Base-by-base conservation (phyloP, 2,888 invertebrate genomes). In the Liopterus haemorrhoidalis region DNA sequence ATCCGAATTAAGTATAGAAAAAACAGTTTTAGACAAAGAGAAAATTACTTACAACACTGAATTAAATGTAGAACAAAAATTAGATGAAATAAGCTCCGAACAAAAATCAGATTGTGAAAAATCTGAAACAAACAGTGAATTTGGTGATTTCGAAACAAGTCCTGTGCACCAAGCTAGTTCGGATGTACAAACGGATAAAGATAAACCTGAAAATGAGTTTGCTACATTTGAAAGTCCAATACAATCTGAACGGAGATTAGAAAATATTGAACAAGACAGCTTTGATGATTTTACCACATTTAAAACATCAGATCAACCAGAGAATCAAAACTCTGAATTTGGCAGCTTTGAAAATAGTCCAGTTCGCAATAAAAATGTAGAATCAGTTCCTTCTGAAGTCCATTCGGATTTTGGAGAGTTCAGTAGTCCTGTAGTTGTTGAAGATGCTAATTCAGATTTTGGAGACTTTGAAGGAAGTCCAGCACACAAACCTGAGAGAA, bases 141-240 rank as follows among this genome's bases (percentile, higher is more conserved):
- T 18, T 45, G 19, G 2, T 2, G 24, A 14, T 8, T 20, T 30
- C 6, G 16, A 25, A 36, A 19, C 16, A 11, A 21, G 20, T 21
- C 35, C 20, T n/a, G n/a, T n/a, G 35, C 12, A 19, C 25, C 20
- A 19, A 31, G 20, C 5, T 16, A 15, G 14, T 25, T 27, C 19
- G n/a, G 36, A 41, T 9, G 16, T 32, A n/a, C 19, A 12, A 12
- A 41, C 35, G 28, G 38, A 27, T 36, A 21, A n/a, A 19, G 48
- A 48, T 14, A 41, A 44, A 27, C 48, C 48, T 24, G 44, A 39
- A 2, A 44, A 48, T 35, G 19, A 39, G 8, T 20, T 40, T 35
- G 18, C 36, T 36, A 21, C 40, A 14, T 40, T 44, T 43, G 48
- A 46, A 22, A 39, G 40, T 33, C 43, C 24, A 18, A 35, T 48